A percentile compares a stretch with the other conserved stretches of the same genome.
These are phyloP conservation scores for Pheosia gnoma DNA, from an alignment of 2,888 invertebrate genomes.

Conservation along the genomic window DNA sequence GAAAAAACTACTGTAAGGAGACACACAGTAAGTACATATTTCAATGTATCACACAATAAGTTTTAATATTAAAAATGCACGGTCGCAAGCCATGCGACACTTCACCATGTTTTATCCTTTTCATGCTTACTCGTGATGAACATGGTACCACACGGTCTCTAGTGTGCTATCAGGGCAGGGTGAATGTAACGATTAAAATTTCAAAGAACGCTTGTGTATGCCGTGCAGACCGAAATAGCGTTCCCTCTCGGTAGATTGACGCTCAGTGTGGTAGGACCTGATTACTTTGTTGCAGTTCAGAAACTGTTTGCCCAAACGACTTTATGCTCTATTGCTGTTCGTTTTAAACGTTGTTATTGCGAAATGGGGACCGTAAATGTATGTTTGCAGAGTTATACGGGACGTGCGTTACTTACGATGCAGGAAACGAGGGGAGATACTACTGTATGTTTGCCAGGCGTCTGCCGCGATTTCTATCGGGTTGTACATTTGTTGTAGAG, in stretches of 20 bases:
- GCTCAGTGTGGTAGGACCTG: conserved; percentile 57
- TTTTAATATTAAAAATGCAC: conserved; percentile 1
- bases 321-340: conserved; percentile 54
- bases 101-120: conserved; percentile 51
- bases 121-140: conserved; percentile 51
- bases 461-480: conserved; percentile 70
- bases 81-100: conserved; percentile 22
- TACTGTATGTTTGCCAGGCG: conserved; percentile 61
- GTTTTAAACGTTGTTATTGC: conserved; percentile 38
- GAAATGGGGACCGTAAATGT: conserved; percentile 35
- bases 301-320: conserved; percentile 41
- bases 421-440: conserved; percentile 79
- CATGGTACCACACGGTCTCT: conserved; percentile 60
- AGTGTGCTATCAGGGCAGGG: conserved; percentile 74
- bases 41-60: not conserved
- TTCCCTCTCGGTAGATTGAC: conserved; percentile 71
- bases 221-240: conserved; percentile 76
- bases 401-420: conserved; percentile 71
- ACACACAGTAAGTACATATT: not conserved
- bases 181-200: conserved; percentile 83
- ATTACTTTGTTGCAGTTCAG: conserved; percentile 36
- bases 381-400: conserved; percentile 59
- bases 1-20: not conserved
- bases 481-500: conserved; percentile 56
- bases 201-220: conserved; percentile 77